These are phyloP conservation scores for Epiblema foenella DNA, from an alignment of 2,888 invertebrate species.

Conservation along the genomic window DNA sequence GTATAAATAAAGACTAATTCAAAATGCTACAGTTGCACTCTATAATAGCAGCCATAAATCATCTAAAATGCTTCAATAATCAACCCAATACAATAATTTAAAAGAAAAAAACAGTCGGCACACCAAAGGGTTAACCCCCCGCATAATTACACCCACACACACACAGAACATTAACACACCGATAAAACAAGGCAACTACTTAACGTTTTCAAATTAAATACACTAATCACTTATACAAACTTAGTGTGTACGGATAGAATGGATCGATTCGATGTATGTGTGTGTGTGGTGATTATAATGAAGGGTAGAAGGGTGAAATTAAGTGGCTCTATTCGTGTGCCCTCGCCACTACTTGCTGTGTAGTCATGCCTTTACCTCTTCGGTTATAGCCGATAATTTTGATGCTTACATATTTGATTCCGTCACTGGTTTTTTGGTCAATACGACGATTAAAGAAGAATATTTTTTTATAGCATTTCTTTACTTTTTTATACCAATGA, in stretches of 20 bases:
- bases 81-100: conserved; percentile 47
- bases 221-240: conserved; percentile 84
- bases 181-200: conserved; percentile 83
- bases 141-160: conserved; percentile 73
- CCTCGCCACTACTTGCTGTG: conserved; percentile 70
- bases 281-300: conserved; percentile 83
- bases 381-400: conserved; percentile 72
- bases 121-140: conserved; percentile 75
- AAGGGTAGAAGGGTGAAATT: conserved; percentile 83
- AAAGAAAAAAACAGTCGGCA: conserved; percentile 65
- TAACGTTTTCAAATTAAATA: conserved; percentile 85
- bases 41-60: conserved; percentile 33
- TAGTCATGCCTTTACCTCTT: conserved; percentile 79
- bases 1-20: too few species aligned
- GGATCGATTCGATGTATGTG: conserved; percentile 75
- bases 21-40: not conserved
- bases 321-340: conserved; percentile 82
- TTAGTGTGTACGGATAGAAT: conserved; percentile 68
- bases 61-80: conserved; percentile 33
- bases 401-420: conserved; percentile 44
- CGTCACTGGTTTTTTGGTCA: conserved; percentile 17
- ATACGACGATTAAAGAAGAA: not conserved
- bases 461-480: too few species aligned
- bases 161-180: conserved; percentile 63
- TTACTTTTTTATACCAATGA: too few species aligned